phyloP scores from a whole-genome alignment of 1,140 invertebrate genomes.

The Belonocnema kinseyi region DNA sequence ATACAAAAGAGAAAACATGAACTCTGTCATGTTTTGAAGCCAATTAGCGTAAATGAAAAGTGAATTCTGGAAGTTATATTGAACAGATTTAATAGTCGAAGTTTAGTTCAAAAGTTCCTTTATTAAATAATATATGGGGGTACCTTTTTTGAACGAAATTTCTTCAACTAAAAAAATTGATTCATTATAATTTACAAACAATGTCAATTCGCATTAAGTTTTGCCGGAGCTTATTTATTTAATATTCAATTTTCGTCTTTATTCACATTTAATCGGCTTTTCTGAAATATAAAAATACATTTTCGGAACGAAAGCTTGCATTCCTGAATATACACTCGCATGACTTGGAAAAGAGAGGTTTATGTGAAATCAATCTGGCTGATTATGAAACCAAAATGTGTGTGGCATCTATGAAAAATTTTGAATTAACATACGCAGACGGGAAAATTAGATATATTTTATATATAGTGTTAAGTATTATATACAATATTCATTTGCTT shows the following conservation, averaged over 20 bases:
- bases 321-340: not conserved
- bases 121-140: too few species aligned
- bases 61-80: not conserved
- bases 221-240: too few species aligned
- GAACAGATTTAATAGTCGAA: too few species aligned
- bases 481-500: too few species aligned
- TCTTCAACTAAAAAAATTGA: too few species aligned
- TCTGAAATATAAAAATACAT: not conserved
- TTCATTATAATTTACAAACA: too few species aligned
- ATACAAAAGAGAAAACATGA: not conserved
- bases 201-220: too few species aligned
- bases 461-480: too few species aligned
- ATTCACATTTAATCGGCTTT: not conserved
- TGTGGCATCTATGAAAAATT: not conserved
- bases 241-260: too few species aligned
- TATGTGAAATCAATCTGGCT: not conserved
- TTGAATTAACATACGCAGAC: not conserved
- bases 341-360: not conserved
- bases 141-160: too few species aligned
- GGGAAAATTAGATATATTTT: too few species aligned
- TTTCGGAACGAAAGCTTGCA: not conserved
- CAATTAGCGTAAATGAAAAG: not conserved
- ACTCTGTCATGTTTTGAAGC: not conserved
- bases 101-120: too few species aligned
- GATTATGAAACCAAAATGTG: conserved; percentile 1